These are phyloP conservation scores for Cephalotes varians DNA, from an alignment of 2,888 invertebrate genomes.

Conservation along the genomic window DNA sequence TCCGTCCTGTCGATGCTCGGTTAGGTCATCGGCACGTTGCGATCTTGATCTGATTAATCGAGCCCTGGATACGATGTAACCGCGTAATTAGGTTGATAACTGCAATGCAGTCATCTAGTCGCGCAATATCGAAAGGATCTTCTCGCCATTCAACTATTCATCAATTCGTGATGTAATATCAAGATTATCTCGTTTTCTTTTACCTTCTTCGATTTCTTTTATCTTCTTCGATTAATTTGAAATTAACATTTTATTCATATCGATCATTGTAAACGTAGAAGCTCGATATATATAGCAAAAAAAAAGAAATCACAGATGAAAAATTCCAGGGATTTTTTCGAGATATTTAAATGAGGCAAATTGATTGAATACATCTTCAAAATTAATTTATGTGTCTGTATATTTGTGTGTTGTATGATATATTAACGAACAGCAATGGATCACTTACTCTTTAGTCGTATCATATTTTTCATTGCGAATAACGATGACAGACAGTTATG, in stretches of 20 bases:
- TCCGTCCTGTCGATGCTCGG: slow-evolving; percentile 7
- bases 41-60: slow-evolving; percentile 43
- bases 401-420: not conserved
- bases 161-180: slow-evolving; percentile 1
- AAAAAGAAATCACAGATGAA: not conserved
- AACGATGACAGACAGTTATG: slow-evolving; percentile 6
- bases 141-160: slow-evolving; percentile 29
- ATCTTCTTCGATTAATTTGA: not conserved
- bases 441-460: not conserved
- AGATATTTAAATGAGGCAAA: not conserved
- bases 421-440: not conserved
- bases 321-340: not conserved
- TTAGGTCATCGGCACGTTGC: slow-evolving; percentile 15
- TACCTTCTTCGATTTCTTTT: not conserved
- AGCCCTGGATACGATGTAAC: not conserved
- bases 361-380: not conserved
- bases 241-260: not conserved
- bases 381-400: not conserved
- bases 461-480: not conserved
- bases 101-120: not conserved
- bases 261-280: not conserved
- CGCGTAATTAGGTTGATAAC: slow-evolving; percentile 44
- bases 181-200: not conserved
- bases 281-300: not conserved
- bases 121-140: not conserved